Conservation (phyloP, 2,888 invertebrate genomes). For the Zygogramma bicolorata region DNA sequence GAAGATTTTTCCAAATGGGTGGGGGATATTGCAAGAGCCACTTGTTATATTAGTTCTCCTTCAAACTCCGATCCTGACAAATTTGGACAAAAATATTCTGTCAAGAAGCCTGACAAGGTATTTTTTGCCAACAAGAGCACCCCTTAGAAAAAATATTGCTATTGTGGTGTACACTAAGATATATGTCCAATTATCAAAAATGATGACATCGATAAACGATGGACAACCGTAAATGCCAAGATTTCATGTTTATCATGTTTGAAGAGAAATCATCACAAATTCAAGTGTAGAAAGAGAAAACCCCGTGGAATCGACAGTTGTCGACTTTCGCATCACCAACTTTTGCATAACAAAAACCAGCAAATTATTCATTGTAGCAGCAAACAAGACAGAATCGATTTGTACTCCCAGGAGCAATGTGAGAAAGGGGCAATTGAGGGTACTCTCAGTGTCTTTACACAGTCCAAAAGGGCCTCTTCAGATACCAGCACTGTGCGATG, state of each 20-base stretch:
- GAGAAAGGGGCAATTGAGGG: too few relatives aligned
- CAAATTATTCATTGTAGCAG: too few relatives aligned
- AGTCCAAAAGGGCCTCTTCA: too few relatives aligned
- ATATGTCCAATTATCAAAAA: background rate
- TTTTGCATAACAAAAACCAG: background rate
- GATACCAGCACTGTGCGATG: too few relatives aligned
- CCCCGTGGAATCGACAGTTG: background rate
- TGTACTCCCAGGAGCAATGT: too few relatives aligned
- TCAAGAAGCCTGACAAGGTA: too few relatives aligned
- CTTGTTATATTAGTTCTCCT: background rate
- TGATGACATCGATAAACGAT: background rate
- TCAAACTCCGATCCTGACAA: too few relatives aligned
- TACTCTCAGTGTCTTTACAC: too few relatives aligned
- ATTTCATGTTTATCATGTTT: background rate
- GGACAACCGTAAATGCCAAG: background rate
- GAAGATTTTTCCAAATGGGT: conserved; percentile 5
- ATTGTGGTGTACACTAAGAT: background rate
- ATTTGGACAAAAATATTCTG: too few relatives aligned
- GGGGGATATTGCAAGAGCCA: background rate
- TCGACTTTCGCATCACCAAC: background rate
- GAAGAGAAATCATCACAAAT: background rate
- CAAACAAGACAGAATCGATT: too few relatives aligned
- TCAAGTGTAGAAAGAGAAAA: background rate
- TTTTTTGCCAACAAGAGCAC: background rate
- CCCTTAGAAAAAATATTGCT: background rate